Base-by-base conservation (phyloP, 2,797 vertebrate genomes). In the Hirundo rustica region DNA sequence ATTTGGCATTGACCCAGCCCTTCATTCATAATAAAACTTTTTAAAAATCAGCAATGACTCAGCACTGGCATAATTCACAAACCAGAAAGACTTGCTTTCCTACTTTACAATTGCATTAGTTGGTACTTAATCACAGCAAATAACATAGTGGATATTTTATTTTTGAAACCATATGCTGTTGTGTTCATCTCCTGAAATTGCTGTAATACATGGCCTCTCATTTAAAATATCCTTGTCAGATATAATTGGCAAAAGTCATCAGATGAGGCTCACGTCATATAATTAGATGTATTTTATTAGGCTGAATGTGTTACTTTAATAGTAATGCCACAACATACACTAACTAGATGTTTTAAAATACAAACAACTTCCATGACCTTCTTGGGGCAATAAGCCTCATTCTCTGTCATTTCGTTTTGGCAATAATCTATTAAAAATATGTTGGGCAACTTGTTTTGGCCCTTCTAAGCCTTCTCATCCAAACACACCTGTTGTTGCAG, bases 241-340 rank as follows among this genome's bases (percentile, higher is more conserved):
- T 88, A 79, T 96, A 95, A 96, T 97, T 89, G 92, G 79, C 75
- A 92, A 73, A 94, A 96, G 92, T 93, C 93, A 91, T 94, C 89
- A 82, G 84, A 93, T 68, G 94, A 95, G 57, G 71, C 34, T 87
- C 83, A 94, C 25, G 11, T 95, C 94, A 91, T 95, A 76, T 95
- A 93, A 96, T 96, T 96, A 95, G 73, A 80, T 50, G 16, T 44
- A 93, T 95, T 90, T 62, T 77, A 60, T 84, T 92, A 93, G 70
- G 57, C 51, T 61, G 40, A 88, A 81, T 80, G 36, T 8, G 40
- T 92, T 92, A 48, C 85, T 79, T 94, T 76, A 90, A 90, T 77
- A 93, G 71, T 17, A 75, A 75, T 54, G 73, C 64, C 60, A 80
- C 45, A 22, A 61, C n/a, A 82, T 47, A 82, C 1, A 1, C 83